phyloP scores from a whole-genome alignment of 2,888 invertebrate species.

The Andrena chrysosceles region DNA sequence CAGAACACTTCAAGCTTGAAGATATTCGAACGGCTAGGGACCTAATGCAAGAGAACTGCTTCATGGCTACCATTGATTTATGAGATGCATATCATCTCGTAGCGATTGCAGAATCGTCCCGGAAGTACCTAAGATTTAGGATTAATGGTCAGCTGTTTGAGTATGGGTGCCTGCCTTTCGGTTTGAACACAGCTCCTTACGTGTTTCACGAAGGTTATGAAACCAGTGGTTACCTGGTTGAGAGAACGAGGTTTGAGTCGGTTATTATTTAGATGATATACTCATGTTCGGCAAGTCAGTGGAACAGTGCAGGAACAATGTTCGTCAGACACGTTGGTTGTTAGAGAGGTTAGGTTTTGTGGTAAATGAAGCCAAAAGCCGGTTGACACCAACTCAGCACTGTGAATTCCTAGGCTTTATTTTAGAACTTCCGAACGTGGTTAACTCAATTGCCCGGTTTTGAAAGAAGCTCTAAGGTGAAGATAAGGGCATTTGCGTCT shows the following conservation, averaged over 20 bases:
- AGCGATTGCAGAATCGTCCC: neutral
- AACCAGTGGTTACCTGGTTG: neutral
- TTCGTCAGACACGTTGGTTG: neutral
- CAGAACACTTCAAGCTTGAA: neutral
- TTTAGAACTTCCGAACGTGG: no score
- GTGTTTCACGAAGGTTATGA: neutral
- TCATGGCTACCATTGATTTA: neutral
- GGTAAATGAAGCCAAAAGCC: no score
- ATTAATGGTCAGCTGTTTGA: neutral
- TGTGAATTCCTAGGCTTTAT: no score
- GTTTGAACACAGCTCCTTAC: neutral
- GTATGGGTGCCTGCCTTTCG: neutral
- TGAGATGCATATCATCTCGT: neutral
- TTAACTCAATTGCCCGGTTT: no score
- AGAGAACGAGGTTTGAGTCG: neutral
- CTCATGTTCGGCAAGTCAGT: neutral
- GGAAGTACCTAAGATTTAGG: neutral
- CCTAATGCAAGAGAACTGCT: neutral
- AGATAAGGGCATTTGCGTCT: no score
- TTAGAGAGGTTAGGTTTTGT: neutral
- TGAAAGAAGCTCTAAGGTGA: no score
- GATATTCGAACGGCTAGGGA: conserved; percentile 5
- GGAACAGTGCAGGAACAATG: neutral
- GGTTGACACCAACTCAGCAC: no score
- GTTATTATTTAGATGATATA: neutral